These are phyloP conservation scores for Hyaena hyaena DNA, from an alignment of 2,113 vertebrate species.

Conservation along the genomic window DNA sequence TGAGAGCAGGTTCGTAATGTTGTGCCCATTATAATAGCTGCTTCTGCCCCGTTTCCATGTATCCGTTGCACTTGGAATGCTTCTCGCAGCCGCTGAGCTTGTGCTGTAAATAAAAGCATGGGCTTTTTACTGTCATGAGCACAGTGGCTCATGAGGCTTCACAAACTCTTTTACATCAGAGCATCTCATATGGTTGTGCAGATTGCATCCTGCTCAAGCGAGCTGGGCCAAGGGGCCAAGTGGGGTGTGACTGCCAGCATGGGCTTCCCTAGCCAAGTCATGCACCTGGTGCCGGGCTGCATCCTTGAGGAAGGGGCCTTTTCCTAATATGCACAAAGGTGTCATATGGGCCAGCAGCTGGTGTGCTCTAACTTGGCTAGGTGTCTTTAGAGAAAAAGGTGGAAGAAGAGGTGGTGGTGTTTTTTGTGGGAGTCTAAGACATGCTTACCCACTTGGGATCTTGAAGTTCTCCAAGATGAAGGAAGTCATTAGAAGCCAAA, in stretches of 20 bases:
- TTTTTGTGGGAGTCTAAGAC: neutral
- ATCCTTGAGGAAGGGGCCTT: neutral
- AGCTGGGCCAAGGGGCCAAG: neutral
- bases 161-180: neutral
- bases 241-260: neutral
- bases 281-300: neutral
- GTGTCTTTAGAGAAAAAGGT: neutral
- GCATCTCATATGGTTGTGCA: neutral
- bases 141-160: neutral
- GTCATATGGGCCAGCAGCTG: neutral
- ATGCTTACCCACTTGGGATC: neutral
- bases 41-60: rapidly evolving
- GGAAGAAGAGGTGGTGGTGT: neutral
- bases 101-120: neutral
- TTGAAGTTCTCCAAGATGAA: neutral
- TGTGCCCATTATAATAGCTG: neutral
- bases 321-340: neutral
- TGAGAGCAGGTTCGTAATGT: neutral
- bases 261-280: neutral
- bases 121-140: neutral
- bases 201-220: neutral
- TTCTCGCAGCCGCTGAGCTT: neutral
- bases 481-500: neutral
- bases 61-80: rapidly evolving
- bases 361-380: neutral